Evolutionary conservation across 2,113 vertebrate genomes (phyloP).

Genomic region (Ginglymostoma cirratum): DNA sequence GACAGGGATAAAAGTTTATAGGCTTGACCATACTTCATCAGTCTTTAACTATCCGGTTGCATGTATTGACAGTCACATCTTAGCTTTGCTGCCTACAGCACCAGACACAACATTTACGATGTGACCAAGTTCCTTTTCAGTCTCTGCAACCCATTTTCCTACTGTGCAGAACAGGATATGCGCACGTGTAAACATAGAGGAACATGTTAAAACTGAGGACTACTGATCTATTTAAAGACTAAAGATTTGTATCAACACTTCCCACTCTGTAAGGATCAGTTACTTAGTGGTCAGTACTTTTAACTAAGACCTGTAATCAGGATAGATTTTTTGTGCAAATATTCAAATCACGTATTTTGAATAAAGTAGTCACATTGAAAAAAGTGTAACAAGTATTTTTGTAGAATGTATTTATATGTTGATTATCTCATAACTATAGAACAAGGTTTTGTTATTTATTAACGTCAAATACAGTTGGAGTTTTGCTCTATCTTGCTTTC

Average conservation of each 20-base stretch:
- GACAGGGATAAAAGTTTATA: background rate
- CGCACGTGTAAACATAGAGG: background rate
- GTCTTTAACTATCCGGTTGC: background rate
- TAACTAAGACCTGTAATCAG: background rate
- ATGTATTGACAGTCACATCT: background rate
- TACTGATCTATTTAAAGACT: background rate
- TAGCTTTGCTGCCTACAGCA: background rate
- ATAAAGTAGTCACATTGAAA: background rate
- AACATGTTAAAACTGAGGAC: background rate
- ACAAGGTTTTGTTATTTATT: background rate
- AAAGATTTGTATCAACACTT: background rate
- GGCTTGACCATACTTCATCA: background rate
- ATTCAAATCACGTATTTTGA: background rate
- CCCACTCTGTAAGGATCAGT: background rate
- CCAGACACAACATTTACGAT: background rate
- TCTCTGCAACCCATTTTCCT: background rate
- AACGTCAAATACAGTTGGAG: background rate
- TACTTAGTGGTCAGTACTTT: background rate
- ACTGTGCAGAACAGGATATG: background rate
- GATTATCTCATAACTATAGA: background rate
- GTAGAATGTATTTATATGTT: background rate
- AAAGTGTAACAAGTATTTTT: background rate
- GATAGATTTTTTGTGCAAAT: background rate
- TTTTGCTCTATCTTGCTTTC: too few species aligned
- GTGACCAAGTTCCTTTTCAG: background rate